Base-by-base conservation (phyloP, 2,113 vertebrate species). In the Alethe castanea region DNA sequence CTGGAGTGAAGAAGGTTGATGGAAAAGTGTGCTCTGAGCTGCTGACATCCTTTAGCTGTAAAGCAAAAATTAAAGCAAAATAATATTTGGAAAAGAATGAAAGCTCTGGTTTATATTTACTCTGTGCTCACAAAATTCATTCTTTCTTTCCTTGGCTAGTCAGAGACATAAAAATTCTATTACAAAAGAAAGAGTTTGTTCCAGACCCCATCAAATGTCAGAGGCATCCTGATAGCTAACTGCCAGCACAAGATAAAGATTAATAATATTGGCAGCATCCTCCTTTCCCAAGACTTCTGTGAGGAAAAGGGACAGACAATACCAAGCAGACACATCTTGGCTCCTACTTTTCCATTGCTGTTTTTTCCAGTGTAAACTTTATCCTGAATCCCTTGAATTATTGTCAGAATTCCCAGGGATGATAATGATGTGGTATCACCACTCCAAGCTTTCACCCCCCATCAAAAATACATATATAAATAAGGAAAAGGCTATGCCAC, bases 231-330 rank as follows among this genome's bases (percentile, higher is more conserved):
- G 90, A 81, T 78, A 96, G 90, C 82, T 44, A 70, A 96, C 92
- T 92, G 85, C 79, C 94, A 95, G 81, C 76, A 88, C 67, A 44
- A 97, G 82, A 94, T 92, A 96, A 95, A 96, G 95, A 95, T 97
- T 95, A 95, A 94, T 94, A 95, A 90, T 78, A 81, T 74, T 81
- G 79, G 60, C 90, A 95, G 60, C 79, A 93, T 74, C 74, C 85
- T 89, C 77, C 69, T 79, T 86, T 88, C 82, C 90, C 44, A 73
- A 86, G 90, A 47, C 64, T 94, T 93, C 60, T 42, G 48, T 36
- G 74, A 93, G 76, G 85, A 73, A 71, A 89, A 92, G 52, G 76
- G 56, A 47, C 64, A 81, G 79, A 83, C 67, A 96, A 88, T 71
- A 83, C 64, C 88, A 95, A 13, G 7, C 9, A 35, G 50, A 59